phyloP scores from a whole-genome alignment of 2,113 vertebrate genomes.

The Columba livia region DNA sequence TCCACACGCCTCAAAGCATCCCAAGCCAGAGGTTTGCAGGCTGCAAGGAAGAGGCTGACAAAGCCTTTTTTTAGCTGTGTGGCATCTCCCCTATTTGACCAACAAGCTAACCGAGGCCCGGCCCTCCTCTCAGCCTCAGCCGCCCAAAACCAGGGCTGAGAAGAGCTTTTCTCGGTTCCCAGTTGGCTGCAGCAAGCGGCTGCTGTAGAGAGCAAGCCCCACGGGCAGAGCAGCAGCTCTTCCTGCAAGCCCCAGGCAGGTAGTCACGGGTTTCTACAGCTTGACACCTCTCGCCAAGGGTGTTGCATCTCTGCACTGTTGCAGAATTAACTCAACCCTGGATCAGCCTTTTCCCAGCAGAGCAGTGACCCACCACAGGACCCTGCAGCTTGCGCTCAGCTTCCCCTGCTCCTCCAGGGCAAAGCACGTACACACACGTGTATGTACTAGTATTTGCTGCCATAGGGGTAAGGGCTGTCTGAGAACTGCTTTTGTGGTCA shows the following conservation, averaged over 20 bases:
- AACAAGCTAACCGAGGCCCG: not conserved
- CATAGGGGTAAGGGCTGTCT: not conserved
- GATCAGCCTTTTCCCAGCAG: not conserved
- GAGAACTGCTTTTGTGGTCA: not conserved
- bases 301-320: not conserved
- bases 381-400: not conserved
- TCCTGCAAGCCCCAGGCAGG: not conserved
- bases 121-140: not conserved
- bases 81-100: not conserved
- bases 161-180: not conserved
- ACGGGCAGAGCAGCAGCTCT: not conserved
- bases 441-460: not conserved
- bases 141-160: not conserved
- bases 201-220: not conserved
- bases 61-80: not conserved
- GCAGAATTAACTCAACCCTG: not conserved
- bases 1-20: not conserved
- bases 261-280: not conserved
- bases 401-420: not conserved
- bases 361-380: not conserved
- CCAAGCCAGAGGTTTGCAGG: not conserved
- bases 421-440: not conserved
- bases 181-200: not conserved
- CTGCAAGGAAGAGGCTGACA: not conserved
- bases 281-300: not conserved